Base-by-base conservation (phyloP, 2,113 vertebrate genomes). In the Corvus cornix region DNA sequence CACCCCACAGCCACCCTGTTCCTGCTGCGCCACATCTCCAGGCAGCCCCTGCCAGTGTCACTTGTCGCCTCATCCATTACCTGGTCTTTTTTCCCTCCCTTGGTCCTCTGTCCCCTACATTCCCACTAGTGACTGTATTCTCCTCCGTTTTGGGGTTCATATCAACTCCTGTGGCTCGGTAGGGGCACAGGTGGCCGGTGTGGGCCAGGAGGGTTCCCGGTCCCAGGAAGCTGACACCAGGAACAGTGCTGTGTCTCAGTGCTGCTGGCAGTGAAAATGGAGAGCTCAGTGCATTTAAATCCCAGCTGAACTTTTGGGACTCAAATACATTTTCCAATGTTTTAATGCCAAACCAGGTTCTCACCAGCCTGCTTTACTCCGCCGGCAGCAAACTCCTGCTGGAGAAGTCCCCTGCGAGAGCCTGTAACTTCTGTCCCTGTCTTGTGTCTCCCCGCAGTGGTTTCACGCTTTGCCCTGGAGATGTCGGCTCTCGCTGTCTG, bases 361-460 rank as follows among this genome's bases (percentile, higher is more conserved):
- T 74, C 52, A 7, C 10, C 49, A 23, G 39, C 24, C 28, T 60
- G 52, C 33, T 67, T 62, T 53, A 6, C 7, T 20, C 15, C 14
- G 16, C 13, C 21, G 0, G 0, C 31, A 30, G 56, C 4, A 3
- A 56, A 13, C 41, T 72, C 16, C 53, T 33, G 53, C 52, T 49
- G 39, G 49, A 79, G 74, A 9, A 33, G 6, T 26, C 22, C 10
- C n/a, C 51, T 26, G 27, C 0, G 2, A 13, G 8, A 9, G 16
- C 12, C 33, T 1, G 1, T 16, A 27, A 39, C 24, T 77, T 67
- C 11, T 67, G 26, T 20, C 30, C 51, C 33, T 35, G 48, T 24
- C 46, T 20, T 1, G 24, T 53, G 74, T 63, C 76, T 89, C 87
- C 80, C 77, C 2, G 1, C 74, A 31, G 84, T 4, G 56, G 77